phyloP scores from a whole-genome alignment of 2,888 invertebrate genomes.

The Parascotia fuliginaria region DNA sequence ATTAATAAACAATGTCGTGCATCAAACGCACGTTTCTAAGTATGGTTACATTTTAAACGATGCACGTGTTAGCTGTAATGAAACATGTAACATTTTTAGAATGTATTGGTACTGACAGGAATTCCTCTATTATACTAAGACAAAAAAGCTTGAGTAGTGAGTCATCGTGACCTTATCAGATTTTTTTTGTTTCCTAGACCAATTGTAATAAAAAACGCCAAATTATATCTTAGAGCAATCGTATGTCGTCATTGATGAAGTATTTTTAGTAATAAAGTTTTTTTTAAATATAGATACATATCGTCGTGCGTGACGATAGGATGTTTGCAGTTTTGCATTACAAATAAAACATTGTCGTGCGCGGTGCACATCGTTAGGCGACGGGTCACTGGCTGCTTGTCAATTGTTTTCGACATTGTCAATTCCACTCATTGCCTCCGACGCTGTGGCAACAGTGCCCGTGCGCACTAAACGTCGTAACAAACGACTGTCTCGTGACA shows the following conservation, averaged over 20 bases:
- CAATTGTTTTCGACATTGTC: conserved; percentile 60
- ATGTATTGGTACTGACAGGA: conserved; percentile 29
- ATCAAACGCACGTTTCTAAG: conserved; percentile 67
- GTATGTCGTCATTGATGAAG: conserved; percentile 28
- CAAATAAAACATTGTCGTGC: conserved; percentile 66
- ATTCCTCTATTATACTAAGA: conserved; percentile 18
- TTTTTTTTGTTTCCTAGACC: conserved; percentile 42
- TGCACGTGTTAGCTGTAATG: conserved; percentile 31
- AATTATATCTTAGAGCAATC: conserved; percentile 16
- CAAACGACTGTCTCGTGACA: conserved; percentile 44
- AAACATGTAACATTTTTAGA: conserved; percentile 25
- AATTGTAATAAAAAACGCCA: conserved; percentile 27
- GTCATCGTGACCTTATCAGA: conserved; percentile 40
- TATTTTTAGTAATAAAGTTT: conserved; percentile 17
- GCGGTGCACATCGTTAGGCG: conserved; percentile 50
- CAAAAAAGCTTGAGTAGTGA: conserved; percentile 28
- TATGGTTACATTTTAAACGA: conserved; percentile 52
- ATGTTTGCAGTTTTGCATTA: conserved; percentile 75
- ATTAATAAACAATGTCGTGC: conserved; percentile 70
- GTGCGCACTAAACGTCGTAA: conserved; percentile 47
- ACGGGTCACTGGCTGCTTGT: conserved; percentile 59
- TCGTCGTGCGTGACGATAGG: conserved; percentile 54
- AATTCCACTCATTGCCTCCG: conserved; percentile 61
- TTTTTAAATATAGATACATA: conserved; percentile 10
- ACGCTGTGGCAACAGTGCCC: conserved; percentile 51